A percentile compares a stretch with the other conserved stretches of the same genome.
Evolutionary conservation across 2,113 vertebrate genomes (phyloP).

Genomic region (Pachypanchax playfairii): DNA sequence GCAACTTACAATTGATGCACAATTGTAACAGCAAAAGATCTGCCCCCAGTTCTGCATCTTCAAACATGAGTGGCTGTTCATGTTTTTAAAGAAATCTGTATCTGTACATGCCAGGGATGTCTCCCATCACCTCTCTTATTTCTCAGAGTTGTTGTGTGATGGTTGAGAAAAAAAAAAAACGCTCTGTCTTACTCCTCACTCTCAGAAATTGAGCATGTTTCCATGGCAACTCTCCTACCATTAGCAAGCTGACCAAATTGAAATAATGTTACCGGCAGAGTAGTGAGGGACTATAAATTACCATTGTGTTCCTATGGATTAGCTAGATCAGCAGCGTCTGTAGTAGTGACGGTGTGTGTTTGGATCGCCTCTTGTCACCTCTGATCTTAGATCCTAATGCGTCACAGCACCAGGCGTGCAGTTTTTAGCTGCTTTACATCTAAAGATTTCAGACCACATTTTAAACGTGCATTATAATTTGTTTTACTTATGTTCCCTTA

Average conservation of each 20-base stretch:
- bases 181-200: conserved; percentile 55
- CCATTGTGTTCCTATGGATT: conserved; percentile 39
- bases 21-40: conserved; percentile 19
- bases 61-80: conserved; percentile 30
- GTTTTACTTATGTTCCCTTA: background rate
- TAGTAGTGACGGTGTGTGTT: conserved; percentile 17
- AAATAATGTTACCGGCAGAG: conserved; percentile 61
- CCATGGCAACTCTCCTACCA: conserved; percentile 73
- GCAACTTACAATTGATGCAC: conserved; percentile 31
- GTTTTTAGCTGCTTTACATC: conserved; percentile 11
- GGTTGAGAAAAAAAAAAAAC: conserved; percentile 31
- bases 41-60: conserved; percentile 25
- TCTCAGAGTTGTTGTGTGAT: conserved; percentile 50
- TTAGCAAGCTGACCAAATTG: conserved; percentile 74
- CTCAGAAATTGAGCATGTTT: conserved; percentile 70
- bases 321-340: conserved; percentile 19
- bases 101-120: conserved; percentile 1
- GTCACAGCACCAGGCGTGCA: background rate
- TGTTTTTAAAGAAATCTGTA: conserved; percentile 7
- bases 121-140: conserved; percentile 15
- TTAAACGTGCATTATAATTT: background rate
- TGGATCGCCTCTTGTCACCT: conserved; percentile 11
- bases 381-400: background rate
- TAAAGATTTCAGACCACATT: background rate
- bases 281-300: conserved; percentile 57